Conservation (phyloP, 2,797 vertebrate species). For the Trachurus trachurus region DNA sequence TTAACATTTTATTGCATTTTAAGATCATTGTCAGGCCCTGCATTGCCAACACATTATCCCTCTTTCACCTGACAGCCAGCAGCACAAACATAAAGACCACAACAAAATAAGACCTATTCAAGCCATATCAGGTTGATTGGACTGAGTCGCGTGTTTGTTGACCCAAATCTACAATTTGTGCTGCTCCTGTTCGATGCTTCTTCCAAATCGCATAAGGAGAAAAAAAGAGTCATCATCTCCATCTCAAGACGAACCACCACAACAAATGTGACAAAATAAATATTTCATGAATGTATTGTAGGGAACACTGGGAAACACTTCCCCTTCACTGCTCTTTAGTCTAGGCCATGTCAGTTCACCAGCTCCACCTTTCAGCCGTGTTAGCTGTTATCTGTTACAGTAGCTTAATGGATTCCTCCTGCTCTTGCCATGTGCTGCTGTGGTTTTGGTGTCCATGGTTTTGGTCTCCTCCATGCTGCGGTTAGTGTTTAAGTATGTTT, state of each 20-base stretch:
- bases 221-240: background rate
- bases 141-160: slow-evolving; percentile 4
- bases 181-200: background rate
- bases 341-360: too few relatives aligned
- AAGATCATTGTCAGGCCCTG: slow-evolving; percentile 49
- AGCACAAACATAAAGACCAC: slow-evolving; percentile 37
- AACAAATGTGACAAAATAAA: background rate
- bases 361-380: background rate
- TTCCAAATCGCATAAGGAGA: background rate
- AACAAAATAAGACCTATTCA: slow-evolving; percentile 19
- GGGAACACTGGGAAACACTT: background rate
- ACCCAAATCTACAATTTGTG: slow-evolving; percentile 1
- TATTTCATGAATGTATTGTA: background rate
- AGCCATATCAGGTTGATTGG: slow-evolving; percentile 15
- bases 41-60: slow-evolving; percentile 29
- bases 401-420: background rate
- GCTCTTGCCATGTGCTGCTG: background rate
- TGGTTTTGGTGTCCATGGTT: background rate
- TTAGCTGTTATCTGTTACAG: background rate
- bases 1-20: slow-evolving; percentile 65
- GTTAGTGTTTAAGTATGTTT: background rate
- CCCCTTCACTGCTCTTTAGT: background rate
- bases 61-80: slow-evolving; percentile 30
- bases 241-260: background rate
- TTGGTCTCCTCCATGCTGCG: background rate